Evolutionary conservation across 1,140 invertebrate species (phyloP), one percentile per base, ranked within the genome.

Genomic region (Euwallacea fornicatus): DNA sequence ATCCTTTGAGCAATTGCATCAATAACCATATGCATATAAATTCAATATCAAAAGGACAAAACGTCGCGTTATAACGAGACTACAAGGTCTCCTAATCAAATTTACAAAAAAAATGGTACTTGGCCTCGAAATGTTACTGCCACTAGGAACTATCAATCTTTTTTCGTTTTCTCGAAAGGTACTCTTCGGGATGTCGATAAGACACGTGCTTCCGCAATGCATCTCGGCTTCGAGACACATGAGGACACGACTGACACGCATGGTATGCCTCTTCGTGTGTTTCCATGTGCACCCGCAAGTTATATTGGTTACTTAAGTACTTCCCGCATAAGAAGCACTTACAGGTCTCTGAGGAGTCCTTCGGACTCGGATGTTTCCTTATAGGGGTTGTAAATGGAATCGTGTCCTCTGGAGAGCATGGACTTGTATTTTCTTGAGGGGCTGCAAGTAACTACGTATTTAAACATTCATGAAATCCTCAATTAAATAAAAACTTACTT

Each of bases 301-400:
- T 95, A 82, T 95, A 95, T 80, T 94, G 93, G 83, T 95, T 95
- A 81, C 91, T 93, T 43, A 95, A 84, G 69, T 93, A 91, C 81
- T 95, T 95, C 75, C 91, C 89, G 82, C 93, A 95, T 46, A 95
- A 87, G 66, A 90, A 87, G 81, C 93, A 95, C 72, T 81, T 84
- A 16, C 82, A 83, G 7, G 82, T 82, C 69, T 81, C 79, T 10
- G 78, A 75, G 8, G 75, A 58, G 15, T 81, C 79, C 64, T 73
- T 77, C 11, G 74, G 59, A 44, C 69, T 66, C 50, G 58, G 15
- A 33, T 60, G 53, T 67, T 75, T 73, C 42, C 43, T 70, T 15
- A 66, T 47, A 2, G 56, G 33, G 11, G 16, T 71, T 7, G 62
- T 50, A 44, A 47, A 66, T 42, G 69, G 42, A 33, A 50, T 6